Evolutionary conservation across 2,113 vertebrate species (phyloP).

Genomic region (Alouatta palliata): DNA sequence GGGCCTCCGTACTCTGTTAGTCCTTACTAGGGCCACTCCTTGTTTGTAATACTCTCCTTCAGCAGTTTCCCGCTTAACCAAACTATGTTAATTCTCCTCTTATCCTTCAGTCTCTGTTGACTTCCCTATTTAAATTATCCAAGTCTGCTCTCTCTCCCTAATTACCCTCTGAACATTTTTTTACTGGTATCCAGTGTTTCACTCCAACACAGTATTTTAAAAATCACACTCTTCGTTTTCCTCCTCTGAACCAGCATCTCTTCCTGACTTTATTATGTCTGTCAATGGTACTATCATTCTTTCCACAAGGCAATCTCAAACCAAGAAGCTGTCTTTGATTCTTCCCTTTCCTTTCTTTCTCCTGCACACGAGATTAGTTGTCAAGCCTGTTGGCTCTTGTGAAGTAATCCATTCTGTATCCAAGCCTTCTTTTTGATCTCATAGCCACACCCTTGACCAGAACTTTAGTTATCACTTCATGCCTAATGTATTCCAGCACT

Average conservation of each 20-base stretch:
- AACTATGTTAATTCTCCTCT: neutral
- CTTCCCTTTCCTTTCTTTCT: neutral
- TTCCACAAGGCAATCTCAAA: neutral
- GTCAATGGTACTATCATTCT: neutral
- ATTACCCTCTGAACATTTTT: neutral
- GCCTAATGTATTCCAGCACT: neutral
- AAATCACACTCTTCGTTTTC: neutral
- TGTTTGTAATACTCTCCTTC: neutral
- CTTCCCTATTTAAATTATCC: neutral
- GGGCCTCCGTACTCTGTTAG: neutral
- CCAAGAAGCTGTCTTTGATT: neutral
- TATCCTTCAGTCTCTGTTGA: neutral
- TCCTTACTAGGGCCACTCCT: neutral
- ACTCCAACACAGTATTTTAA: neutral
- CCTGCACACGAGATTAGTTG: neutral
- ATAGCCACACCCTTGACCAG: neutral
- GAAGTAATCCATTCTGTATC: neutral
- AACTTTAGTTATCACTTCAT: neutral
- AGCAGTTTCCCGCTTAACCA: neutral
- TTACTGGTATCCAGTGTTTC: neutral
- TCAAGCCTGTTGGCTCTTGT: neutral
- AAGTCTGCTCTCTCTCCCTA: neutral
- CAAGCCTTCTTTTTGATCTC: neutral
- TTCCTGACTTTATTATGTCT: neutral
- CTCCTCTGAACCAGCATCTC: neutral